Evolutionary conservation across 2,888 invertebrate genomes (phyloP).

Genomic region (Prenolepis imparis): DNA sequence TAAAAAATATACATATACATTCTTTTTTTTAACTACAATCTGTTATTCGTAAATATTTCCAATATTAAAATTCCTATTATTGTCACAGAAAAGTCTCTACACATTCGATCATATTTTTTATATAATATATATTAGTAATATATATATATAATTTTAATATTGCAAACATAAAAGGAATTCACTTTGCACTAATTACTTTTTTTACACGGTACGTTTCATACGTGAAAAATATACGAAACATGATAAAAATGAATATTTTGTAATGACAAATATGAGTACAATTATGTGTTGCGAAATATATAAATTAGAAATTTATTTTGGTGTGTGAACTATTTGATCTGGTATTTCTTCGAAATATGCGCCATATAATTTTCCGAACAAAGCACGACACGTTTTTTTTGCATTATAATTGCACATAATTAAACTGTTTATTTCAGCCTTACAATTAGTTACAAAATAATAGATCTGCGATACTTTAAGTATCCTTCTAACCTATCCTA

Average conservation of each 20-base stretch:
- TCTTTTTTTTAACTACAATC: not conserved
- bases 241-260: not conserved
- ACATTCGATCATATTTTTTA: not conserved
- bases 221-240: not conserved
- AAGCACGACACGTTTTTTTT: not conserved
- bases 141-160: constrained; percentile 11
- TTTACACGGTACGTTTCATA: not conserved
- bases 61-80: not conserved
- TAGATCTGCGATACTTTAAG: not conserved
- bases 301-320: not conserved
- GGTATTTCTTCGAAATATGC: not conserved
- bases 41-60: not conserved
- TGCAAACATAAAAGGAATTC: constrained; percentile 11
- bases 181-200: constrained; percentile 11
- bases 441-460: not conserved
- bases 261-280: not conserved
- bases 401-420: not conserved
- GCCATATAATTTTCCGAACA: not conserved
- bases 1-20: not conserved
- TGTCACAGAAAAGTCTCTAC: not conserved
- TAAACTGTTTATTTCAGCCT: not conserved
- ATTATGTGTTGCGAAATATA: not conserved
- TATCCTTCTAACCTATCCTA: no score
- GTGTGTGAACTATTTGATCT: not conserved
- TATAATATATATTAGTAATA: not conserved